phyloP scores from a whole-genome alignment of 2,888 invertebrate genomes.

The Adelognathus sp. region DNA sequence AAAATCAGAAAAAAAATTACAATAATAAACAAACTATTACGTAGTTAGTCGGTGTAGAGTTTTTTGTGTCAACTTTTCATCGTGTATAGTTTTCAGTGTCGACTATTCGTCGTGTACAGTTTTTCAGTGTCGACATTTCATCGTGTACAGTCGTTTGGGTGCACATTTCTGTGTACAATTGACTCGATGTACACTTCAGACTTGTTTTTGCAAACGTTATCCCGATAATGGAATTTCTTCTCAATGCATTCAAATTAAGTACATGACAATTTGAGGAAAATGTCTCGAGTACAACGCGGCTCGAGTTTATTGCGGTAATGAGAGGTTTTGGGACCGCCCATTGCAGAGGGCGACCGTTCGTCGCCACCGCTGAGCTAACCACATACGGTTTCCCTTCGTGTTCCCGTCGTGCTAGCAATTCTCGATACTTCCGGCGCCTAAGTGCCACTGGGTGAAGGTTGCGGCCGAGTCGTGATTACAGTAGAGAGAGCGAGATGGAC shows the following conservation, averaged over 20 bases:
- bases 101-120: no score
- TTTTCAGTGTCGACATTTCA: no score
- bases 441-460: constrained; percentile 66
- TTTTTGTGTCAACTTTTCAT: no score
- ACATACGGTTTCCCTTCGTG: constrained; percentile 21
- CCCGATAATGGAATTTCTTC: background rate
- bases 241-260: background rate
- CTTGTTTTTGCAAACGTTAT: background rate
- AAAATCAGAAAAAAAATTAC: no score
- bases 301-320: constrained; percentile 2
- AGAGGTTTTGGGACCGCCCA: background rate
- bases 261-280: background rate
- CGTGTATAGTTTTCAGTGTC: no score
- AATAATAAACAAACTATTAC: no score
- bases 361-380: background rate
- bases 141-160: no score
- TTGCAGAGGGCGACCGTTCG: constrained; percentile 15
- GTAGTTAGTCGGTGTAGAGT: no score
- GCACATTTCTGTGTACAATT: no score
- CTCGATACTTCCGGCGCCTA: constrained; percentile 56
- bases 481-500: constrained; percentile 18
- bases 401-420: constrained; percentile 52
- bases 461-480: constrained; percentile 62
- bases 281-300: background rate
- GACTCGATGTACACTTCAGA: no score